Evolutionary conservation across 2,113 vertebrate genomes (phyloP), one percentile per base, ranked within the genome.

Genomic region (Aphyosemion australe): DNA sequence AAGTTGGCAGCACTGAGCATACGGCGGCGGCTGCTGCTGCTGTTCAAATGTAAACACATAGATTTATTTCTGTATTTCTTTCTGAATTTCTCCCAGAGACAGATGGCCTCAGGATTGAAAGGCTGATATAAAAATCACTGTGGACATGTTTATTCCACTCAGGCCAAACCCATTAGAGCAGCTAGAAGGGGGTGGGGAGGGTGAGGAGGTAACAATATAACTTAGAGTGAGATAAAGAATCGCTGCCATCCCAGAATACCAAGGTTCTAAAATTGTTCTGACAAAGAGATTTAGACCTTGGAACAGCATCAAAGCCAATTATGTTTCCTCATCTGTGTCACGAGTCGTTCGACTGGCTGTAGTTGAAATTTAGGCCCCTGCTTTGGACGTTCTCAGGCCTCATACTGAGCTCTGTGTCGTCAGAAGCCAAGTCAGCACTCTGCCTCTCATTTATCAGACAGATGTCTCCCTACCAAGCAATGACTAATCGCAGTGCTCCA

Each of bases 361-460:
- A 50, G 43, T 43, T 45, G 34, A 55, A 69, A 55, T 78, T 74
- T 49, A 42, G 55, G 41, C 56, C 34, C 52, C 46, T 10, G 37
- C 67, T 54, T 83, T 78, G 72, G 39, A 46, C 55, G 63, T 63
- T 43, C 4, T 21, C 56, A 45, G 61, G 53, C 56, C 57, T 70
- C 10, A 41, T 71, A 70, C 78, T 69, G 57, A 76, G 71, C 77
- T 57, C 57, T n/a, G 67, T 55, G 79, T 84, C 64, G 79, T 61
- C 19, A 39, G 74, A 79, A 71, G 83, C 74, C 78, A 88, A 84
- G 79, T 88, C 87, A 81, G 88, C 88, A 81, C 80, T 87, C 74
- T 69, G 83, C 76, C 57, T 47, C 84, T 84, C 90, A 87, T 91
- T 91, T 87, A 89, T 91, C 87, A 87, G 81, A 87, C 86, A 87